A percentile compares a stretch with the other conserved stretches of the same genome.
Conservation (phyloP, 2,888 invertebrate species). For the Cheilosia soror region DNA sequence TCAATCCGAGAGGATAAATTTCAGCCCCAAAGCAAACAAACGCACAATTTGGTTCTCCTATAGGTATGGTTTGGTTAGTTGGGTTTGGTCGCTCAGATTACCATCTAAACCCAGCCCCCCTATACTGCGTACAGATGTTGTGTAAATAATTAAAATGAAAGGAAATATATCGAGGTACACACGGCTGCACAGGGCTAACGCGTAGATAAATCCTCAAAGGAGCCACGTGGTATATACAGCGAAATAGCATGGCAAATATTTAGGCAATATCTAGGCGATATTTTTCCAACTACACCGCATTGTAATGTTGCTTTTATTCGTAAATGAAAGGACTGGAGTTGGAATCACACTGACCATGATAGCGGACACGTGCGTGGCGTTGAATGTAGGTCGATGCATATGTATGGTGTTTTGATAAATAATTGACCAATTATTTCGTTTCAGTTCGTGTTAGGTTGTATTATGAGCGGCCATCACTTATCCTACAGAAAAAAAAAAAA, state of each 20-base stretch:
- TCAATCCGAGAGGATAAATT: conserved; percentile 37
- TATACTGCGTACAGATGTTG: conserved; percentile 6
- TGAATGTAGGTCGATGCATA: not conserved
- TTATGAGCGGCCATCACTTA: too few relatives aligned
- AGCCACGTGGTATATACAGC: conserved; percentile 11
- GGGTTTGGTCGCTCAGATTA: conserved; percentile 7
- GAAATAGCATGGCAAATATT: not conserved
- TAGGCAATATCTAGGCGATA: conserved; percentile 28
- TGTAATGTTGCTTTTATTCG: not conserved
- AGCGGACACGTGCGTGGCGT: not conserved
- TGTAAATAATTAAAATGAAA: conserved; percentile 48
- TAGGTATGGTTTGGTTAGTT: conserved; percentile 19
- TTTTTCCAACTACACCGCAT: conserved; percentile 39
- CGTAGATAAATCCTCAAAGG: conserved; percentile 29
- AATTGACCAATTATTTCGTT: conserved; percentile 52
- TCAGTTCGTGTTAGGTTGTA: not conserved
- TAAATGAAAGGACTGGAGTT: not conserved
- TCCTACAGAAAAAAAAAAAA: not conserved
- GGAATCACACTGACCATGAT: conserved; percentile 16
- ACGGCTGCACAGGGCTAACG: not conserved
- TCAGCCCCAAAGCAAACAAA: not conserved
- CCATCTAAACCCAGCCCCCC: not conserved
- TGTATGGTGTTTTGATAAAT: conserved; percentile 25
- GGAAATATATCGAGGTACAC: not conserved
- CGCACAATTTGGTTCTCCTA: not conserved